Conservation (phyloP, 2,888 invertebrate species). For the Calliphora vomitoria region DNA sequence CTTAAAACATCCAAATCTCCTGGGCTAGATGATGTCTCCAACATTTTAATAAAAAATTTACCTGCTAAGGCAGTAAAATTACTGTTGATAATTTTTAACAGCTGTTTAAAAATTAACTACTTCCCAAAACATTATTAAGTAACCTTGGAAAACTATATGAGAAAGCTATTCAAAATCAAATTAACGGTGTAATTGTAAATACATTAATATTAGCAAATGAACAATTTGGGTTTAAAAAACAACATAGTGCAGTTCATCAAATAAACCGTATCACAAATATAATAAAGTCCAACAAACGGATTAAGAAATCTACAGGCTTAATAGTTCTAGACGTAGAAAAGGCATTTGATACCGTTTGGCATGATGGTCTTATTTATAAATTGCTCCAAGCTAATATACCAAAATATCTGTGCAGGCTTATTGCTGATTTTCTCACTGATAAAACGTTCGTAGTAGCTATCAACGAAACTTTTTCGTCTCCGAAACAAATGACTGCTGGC, state of each 20-base stretch:
- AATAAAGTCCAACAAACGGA: constrained; percentile 17
- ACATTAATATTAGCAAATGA: neutral
- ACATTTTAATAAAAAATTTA: constrained; percentile 20
- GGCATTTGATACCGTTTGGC: constrained; percentile 62
- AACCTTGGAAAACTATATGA: too few relatives aligned
- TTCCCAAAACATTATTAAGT: too few relatives aligned
- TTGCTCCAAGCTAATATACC: constrained; percentile 8
- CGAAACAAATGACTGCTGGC: constrained; percentile 7
- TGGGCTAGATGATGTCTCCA: constrained; percentile 30
- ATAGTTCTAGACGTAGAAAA: constrained; percentile 52
- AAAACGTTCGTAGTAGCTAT: too few relatives aligned
- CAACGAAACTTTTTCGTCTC: neutral
- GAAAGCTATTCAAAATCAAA: too few relatives aligned
- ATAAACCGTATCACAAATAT: constrained; percentile 41
- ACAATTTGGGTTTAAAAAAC: constrained; percentile 48
- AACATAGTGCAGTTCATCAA: constrained; percentile 40
- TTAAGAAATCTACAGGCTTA: constrained; percentile 46
- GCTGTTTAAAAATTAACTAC: neutral
- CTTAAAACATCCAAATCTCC: constrained; percentile 32
- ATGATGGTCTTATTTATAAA: constrained; percentile 59
- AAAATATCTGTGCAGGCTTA: constrained; percentile 41
- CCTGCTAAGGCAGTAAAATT: constrained; percentile 21
- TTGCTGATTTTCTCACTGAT: constrained; percentile 19
- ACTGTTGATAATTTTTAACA: constrained; percentile 16
- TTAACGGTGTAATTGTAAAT: too few relatives aligned